Conservation (phyloP, 2,113 vertebrate species). For the Tetrax tetrax region DNA sequence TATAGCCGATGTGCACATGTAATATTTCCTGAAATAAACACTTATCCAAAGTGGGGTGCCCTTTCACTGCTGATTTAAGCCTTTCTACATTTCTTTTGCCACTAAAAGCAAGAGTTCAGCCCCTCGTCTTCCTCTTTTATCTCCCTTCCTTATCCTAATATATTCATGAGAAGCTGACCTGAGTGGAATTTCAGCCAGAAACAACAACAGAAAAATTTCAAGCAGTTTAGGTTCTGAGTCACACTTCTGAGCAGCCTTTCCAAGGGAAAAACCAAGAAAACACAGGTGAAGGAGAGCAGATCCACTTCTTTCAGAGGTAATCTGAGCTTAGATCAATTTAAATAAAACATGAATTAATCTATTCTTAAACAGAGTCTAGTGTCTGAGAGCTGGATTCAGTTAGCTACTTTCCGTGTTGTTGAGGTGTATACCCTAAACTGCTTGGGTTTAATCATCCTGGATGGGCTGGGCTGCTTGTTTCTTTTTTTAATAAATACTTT, state of each 20-base stretch:
- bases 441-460: background rate
- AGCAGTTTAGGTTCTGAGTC: background rate
- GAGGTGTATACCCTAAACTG: background rate
- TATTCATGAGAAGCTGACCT: background rate
- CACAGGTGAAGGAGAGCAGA: background rate
- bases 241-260: background rate
- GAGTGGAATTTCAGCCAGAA: background rate
- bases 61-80: background rate
- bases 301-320: background rate
- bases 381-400: background rate
- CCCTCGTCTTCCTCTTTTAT: background rate
- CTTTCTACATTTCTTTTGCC: background rate
- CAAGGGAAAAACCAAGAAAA: background rate
- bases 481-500: background rate
- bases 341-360: conserved; percentile 23
- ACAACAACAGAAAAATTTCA: background rate
- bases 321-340: background rate
- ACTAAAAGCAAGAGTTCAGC: background rate
- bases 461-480: background rate
- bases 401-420: background rate
- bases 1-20: accelerated
- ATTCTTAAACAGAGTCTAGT: conserved; percentile 12
- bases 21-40: background rate
- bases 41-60: background rate
- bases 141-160: background rate